Evolutionary conservation across 2,113 vertebrate species (phyloP).

Genomic region (Archilochus colubris): DNA sequence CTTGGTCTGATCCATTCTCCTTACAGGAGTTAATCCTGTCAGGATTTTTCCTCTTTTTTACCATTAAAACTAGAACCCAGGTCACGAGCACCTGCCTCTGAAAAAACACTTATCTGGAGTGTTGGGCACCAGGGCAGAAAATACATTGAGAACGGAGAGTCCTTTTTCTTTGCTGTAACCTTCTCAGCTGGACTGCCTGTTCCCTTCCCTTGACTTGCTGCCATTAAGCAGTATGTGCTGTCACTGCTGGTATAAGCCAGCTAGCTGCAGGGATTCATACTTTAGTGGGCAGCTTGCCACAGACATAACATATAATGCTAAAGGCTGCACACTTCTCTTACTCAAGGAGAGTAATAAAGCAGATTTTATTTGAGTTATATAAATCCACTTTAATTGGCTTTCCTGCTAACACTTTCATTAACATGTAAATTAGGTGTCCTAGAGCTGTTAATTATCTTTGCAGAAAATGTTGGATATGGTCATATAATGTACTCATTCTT

Average conservation of each 20-base stretch:
- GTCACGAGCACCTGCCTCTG: background rate
- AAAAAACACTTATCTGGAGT: background rate
- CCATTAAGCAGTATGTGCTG: background rate
- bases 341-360: conserved; percentile 44
- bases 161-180: background rate
- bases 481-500: background rate
- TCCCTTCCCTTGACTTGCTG: background rate
- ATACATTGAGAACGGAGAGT: background rate
- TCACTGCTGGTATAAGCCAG: background rate
- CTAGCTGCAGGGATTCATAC: background rate
- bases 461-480: conserved; percentile 15
- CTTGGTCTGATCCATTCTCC: no score
- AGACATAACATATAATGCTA: background rate
- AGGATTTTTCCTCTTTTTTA: no score
- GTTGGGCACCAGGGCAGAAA: background rate
- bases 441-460: conserved; percentile 61
- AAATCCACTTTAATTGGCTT: conserved; percentile 65
- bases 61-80: background rate
- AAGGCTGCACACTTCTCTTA: conserved; percentile 31
- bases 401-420: conserved; percentile 57
- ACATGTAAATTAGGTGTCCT: conserved; percentile 65
- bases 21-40: no score
- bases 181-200: background rate
- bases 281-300: background rate
- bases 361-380: conserved; percentile 64